Percentiles rank a stretch among this genome's conserved stretches.
These are phyloP conservation scores for Etheostoma perlongum DNA, from an alignment of 2,797 vertebrate genomes.

Conservation along the genomic window DNA sequence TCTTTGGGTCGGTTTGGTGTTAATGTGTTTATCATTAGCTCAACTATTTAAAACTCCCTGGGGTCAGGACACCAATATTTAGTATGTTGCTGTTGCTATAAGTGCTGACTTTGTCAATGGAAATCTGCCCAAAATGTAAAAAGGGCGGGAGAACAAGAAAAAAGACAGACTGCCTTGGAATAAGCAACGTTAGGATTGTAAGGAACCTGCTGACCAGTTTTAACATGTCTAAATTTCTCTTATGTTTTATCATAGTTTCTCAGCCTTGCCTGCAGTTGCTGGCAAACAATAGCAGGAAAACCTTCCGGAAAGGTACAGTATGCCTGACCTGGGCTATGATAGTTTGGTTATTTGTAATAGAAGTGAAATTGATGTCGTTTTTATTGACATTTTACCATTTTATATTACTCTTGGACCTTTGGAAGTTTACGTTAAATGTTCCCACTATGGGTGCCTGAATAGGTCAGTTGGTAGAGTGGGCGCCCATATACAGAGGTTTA, in stretches of 20 bases:
- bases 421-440: neutral
- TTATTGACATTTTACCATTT: neutral
- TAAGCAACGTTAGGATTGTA: no score
- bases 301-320: constrained; percentile 90
- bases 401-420: neutral
- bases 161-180: neutral
- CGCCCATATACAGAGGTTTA: no score
- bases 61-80: neutral
- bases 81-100: neutral
- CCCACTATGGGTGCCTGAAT: no score
- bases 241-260: constrained; percentile 81
- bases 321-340: no score
- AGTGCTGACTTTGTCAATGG: neutral
- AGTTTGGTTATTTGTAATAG: neutral
- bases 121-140: neutral
- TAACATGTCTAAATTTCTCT: constrained; percentile 4
- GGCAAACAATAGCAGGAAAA: constrained; percentile 87
- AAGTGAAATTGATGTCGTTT: neutral
- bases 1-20: no score
- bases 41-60: neutral
- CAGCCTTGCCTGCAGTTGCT: constrained; percentile 94
- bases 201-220: neutral
- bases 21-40: neutral
- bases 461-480: no score
- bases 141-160: neutral